Evolutionary conservation across 2,888 invertebrate species (phyloP).

Genomic region (Lepidonotus clava): DNA sequence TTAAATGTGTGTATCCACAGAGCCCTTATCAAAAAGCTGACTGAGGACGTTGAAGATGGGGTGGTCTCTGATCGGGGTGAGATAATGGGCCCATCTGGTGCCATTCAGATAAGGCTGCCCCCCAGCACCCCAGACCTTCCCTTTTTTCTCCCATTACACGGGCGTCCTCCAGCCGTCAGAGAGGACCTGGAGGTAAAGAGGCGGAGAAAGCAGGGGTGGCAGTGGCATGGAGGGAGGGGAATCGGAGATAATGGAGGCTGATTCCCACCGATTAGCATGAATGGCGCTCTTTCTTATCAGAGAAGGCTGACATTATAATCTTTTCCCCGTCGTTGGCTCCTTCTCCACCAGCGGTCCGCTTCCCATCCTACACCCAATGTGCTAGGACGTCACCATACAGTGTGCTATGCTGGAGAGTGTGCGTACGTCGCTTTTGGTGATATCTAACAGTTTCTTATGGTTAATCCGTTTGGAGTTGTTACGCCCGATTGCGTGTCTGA

Average conservation of each 20-base stretch:
- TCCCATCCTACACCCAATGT: background rate
- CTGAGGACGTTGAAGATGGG: background rate
- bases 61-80: background rate
- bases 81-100: background rate
- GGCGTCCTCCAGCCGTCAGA: background rate
- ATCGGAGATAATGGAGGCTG: background rate
- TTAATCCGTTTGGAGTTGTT: too few species aligned
- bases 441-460: too few species aligned
- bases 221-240: background rate
- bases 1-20: too few species aligned
- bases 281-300: background rate
- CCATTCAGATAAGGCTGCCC: background rate
- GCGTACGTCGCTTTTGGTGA: too few species aligned
- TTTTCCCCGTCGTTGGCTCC: background rate
- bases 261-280: background rate
- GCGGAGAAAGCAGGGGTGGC: background rate
- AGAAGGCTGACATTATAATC: background rate
- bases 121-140: background rate
- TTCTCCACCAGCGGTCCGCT: background rate
- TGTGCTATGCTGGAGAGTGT: too few species aligned
- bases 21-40: too few species aligned
- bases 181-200: background rate
- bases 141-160: background rate
- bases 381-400: too few species aligned
- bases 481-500: too few species aligned